Conservation (phyloP, 2,888 invertebrate species). For the Drepana falcataria region DNA sequence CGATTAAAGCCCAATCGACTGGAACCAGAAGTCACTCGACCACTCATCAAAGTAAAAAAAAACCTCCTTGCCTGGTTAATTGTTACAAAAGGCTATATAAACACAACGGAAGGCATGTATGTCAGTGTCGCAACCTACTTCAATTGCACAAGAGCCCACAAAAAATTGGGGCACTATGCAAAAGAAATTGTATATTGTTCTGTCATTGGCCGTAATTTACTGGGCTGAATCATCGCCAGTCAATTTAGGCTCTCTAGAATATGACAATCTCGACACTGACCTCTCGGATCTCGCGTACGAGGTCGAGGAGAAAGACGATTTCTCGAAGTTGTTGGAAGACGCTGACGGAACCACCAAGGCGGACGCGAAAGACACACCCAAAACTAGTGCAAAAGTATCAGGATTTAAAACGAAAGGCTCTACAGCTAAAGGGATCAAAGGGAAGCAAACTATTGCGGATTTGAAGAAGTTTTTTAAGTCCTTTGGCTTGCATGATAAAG, state of each 20-base stretch:
- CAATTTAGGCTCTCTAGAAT: slow-evolving; percentile 39
- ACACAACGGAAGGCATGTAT: slow-evolving; percentile 56
- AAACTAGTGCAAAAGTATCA: slow-evolving; percentile 30
- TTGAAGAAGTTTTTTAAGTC: slow-evolving; percentile 51
- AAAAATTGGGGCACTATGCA: slow-evolving; percentile 48
- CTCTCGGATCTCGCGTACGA: slow-evolving; percentile 51
- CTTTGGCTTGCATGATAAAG: slow-evolving; percentile 43
- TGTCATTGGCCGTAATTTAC: slow-evolving; percentile 45
- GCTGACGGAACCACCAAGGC: slow-evolving; percentile 15
- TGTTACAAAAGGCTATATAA: slow-evolving; percentile 62
- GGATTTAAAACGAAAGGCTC: slow-evolving; percentile 51
- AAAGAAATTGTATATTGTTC: slow-evolving; percentile 46
- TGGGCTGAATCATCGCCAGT: slow-evolving; percentile 47
- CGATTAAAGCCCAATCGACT: slow-evolving; percentile 47
- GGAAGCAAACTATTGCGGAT: slow-evolving; percentile 46
- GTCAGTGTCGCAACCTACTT: slow-evolving; percentile 76
- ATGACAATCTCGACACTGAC: slow-evolving; percentile 52
- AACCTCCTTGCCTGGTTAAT: slow-evolving; percentile 55
- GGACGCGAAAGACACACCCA: slow-evolving; percentile 19
- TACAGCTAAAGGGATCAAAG: slow-evolving; percentile 40
- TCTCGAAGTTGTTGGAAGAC: slow-evolving; percentile 40
- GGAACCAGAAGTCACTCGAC: slow-evolving; percentile 37
- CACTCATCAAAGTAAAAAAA: slow-evolving; percentile 50
- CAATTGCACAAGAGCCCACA: slow-evolving; percentile 53
- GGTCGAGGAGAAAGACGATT: slow-evolving; percentile 52